Base-by-base conservation (phyloP, 2,797 vertebrate genomes). In the Rhynchotus rufescens region DNA sequence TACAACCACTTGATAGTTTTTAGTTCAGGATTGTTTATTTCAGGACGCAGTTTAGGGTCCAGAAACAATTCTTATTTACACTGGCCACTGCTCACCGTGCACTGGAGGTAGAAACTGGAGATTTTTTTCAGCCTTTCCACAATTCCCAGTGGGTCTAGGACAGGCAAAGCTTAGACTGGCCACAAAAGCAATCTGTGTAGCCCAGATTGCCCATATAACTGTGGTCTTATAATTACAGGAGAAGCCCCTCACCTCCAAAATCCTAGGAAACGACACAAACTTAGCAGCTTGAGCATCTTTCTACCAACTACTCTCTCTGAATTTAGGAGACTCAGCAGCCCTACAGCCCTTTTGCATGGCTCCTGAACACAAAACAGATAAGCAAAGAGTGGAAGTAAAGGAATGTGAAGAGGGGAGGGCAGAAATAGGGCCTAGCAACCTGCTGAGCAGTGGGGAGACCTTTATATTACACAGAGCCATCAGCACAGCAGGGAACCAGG, bases 341-440 rank as follows among this genome's bases (percentile, higher is more conserved):
- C 36, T 36, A 36, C 25, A 90, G 34, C 17, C 22, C 2, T 1
- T 84, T 62, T 71, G 80, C 16, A 62, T 25, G 25, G 26, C 77
- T 94, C 88, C 59, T 83, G 62, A 88, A 82, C 49, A 67, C 22
- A 88, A 86, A 32, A 14, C 57, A 94, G 91, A 71, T 57, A 90
- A 89, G 19, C 52, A 90, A 88, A 82, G 17, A 45, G 49, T 10
- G 8, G 49, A 86, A 86, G 45, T 78, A 80, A 52, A 62, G 13
- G 16, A 88, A 68, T 28, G 75, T 75, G 59, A 65, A 88, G 15
- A 36, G 25, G 57, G 80, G 30, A 69, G 22, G 49, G n/a, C 28
- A 86, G 34, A 90, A 69, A 68, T 0, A 86, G 22, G 57, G 28
- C 38, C 80, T 57, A 83, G 65, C 34, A 87, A 87, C n/a, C 54